These are phyloP conservation scores for Manis javanica DNA, from an alignment of 2,797 vertebrate species.

Conservation along the genomic window DNA sequence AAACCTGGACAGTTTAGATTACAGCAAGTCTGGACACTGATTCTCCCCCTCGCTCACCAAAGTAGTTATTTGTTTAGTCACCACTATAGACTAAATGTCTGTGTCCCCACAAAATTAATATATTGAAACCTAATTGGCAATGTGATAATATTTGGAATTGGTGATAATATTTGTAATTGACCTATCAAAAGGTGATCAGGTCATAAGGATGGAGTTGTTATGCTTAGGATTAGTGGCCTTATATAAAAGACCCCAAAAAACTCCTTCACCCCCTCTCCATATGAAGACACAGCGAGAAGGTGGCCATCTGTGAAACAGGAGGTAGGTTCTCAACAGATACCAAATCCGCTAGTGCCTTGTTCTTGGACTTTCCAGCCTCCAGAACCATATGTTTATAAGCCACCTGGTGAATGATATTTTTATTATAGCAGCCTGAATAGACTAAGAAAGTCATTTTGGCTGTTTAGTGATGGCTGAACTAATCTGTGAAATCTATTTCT, in stretches of 20 bases:
- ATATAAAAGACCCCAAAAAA: background rate
- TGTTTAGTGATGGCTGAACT: background rate
- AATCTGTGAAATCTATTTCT: background rate
- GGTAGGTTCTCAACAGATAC: background rate
- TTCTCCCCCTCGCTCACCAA: background rate
- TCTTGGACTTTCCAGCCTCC: background rate
- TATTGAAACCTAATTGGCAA: background rate
- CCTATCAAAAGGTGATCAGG: background rate
- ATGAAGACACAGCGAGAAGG: background rate
- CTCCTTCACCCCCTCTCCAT: background rate
- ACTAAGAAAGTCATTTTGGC: background rate
- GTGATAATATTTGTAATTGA: background rate
- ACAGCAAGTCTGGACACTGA: background rate
- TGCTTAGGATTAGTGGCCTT: background rate
- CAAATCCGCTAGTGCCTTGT: background rate
- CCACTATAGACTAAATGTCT: background rate
- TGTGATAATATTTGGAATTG: background rate
- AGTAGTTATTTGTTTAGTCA: background rate
- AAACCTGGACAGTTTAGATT: background rate
- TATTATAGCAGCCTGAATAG: background rate
- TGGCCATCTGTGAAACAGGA: background rate
- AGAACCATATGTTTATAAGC: background rate
- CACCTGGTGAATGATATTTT: background rate
- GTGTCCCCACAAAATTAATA: background rate
- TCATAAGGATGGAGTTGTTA: background rate